phyloP scores from a whole-genome alignment of 1,140 invertebrate genomes.

The Caerostris darwini region DNA sequence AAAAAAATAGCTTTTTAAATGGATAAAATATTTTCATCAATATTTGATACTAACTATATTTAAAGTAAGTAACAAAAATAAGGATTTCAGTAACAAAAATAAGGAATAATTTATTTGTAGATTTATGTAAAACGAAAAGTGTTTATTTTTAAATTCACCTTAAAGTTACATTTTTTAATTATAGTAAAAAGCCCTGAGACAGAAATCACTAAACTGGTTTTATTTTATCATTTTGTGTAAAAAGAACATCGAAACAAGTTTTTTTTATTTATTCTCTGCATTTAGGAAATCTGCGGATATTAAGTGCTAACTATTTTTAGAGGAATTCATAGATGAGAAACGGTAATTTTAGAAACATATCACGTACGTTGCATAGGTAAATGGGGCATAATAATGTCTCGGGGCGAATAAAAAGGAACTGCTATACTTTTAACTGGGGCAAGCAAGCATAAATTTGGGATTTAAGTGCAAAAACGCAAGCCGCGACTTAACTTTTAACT shows the following conservation, averaged over 20 bases:
- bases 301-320: conserved; percentile 19
- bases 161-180: no score
- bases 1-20: no score
- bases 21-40: no score
- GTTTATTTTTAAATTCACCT: no score
- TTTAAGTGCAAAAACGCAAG: conserved; percentile 42
- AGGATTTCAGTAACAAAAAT: no score
- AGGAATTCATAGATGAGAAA: conserved; percentile 18
- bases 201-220: no score
- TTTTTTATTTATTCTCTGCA: not conserved
- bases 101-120: no score
- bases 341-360: conserved; percentile 29
- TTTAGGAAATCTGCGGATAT: not conserved
- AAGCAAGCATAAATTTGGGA: conserved; percentile 20
- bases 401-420: conserved; percentile 14
- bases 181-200: no score
- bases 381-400: conserved; percentile 48
- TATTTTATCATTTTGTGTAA: no score
- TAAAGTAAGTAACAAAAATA: no score
- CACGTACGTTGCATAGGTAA: conserved; percentile 42
- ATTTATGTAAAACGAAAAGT: no score
- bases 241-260: not conserved
- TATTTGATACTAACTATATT: no score
- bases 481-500: conserved; percentile 23
- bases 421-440: conserved; percentile 1